Conservation (phyloP, 1,140 invertebrate species). For the Sesamia nonagrioides region DNA sequence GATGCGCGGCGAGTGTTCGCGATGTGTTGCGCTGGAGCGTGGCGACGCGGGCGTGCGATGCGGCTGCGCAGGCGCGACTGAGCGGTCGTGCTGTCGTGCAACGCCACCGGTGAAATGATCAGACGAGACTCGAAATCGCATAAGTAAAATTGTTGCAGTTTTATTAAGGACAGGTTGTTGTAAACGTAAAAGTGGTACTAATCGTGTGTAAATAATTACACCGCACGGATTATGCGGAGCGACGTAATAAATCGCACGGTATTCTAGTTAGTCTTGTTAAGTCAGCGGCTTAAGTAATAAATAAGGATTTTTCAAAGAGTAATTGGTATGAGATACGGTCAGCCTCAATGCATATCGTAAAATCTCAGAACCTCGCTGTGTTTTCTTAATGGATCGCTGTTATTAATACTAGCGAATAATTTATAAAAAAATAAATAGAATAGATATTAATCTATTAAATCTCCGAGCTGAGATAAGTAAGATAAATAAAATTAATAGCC, state of each 20-base stretch:
- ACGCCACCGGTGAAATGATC: slow-evolving; percentile 64
- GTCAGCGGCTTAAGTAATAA: slow-evolving; percentile 35
- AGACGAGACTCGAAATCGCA: slow-evolving; percentile 62
- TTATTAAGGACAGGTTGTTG: slow-evolving; percentile 50
- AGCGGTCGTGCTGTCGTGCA: slow-evolving; percentile 31
- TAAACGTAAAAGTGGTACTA: slow-evolving; percentile 59
- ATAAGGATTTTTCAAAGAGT: slow-evolving; percentile 37
- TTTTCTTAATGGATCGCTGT: not conserved
- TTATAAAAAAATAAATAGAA: slow-evolving; percentile 30
- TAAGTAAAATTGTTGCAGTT: slow-evolving; percentile 67
- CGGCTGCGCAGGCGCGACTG: slow-evolving; percentile 72
- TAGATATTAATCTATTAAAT: slow-evolving; percentile 33
- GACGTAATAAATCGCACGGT: slow-evolving; percentile 47
- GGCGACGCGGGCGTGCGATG: slow-evolving; percentile 56
- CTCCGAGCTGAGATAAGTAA: slow-evolving; percentile 9
- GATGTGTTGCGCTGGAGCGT: slow-evolving; percentile 50
- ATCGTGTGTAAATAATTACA: slow-evolving; percentile 51
- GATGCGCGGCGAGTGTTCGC: slow-evolving; percentile 58
- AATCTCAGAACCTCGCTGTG: not conserved
- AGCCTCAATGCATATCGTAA: slow-evolving; percentile 29
- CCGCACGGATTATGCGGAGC: slow-evolving; percentile 44
- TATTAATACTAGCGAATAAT: slow-evolving; percentile 26
- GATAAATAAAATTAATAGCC: slow-evolving; percentile 35
- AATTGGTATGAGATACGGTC: slow-evolving; percentile 11
- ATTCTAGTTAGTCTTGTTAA: slow-evolving; percentile 27